A percentile compares a stretch with the other conserved stretches of the same genome.
Conservation (phyloP, 1,140 invertebrate species). For the Drosophila quadrilineata region DNA sequence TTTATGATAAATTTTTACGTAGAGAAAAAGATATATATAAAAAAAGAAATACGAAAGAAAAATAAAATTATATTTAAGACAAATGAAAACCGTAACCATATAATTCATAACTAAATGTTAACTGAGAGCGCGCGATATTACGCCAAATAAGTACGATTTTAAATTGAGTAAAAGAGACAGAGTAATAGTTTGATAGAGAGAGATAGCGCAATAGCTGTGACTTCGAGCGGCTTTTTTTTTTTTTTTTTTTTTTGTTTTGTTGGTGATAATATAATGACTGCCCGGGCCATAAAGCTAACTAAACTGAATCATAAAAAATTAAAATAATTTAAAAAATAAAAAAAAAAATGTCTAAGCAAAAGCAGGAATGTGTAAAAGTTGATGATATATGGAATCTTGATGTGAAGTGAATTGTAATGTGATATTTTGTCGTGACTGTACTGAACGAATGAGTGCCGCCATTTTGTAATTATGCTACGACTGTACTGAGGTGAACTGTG, state of each 20-base stretch:
- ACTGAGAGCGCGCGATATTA: constrained; percentile 50
- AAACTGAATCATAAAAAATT: constrained; percentile 29
- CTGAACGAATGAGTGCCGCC: constrained; percentile 4
- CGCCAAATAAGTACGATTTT: too few species aligned
- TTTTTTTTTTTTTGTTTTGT: too few species aligned
- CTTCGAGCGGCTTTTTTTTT: constrained; percentile 21
- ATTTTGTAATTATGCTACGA: constrained; percentile 13
- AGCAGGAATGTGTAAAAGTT: constrained; percentile 47
- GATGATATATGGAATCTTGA: constrained; percentile 37
- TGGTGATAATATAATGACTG: constrained; percentile 37
- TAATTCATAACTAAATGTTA: constrained; percentile 47
- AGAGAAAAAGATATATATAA: constrained; percentile 70
- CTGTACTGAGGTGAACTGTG: too few species aligned
- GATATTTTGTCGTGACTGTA: constrained; percentile 13
- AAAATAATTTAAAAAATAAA: constrained; percentile 41
- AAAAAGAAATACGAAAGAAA: constrained; percentile 75
- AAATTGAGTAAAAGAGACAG: constrained; percentile 29
- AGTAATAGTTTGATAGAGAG: constrained; percentile 28
- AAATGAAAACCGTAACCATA: constrained; percentile 71
- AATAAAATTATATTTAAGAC: constrained; percentile 66
- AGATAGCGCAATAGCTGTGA: constrained; percentile 39
- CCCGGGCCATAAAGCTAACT: constrained; percentile 58
- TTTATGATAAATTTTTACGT: constrained; percentile 53
- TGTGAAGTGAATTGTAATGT: constrained; percentile 15
- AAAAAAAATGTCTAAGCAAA: constrained; percentile 51